A percentile compares a stretch with the other conserved stretches of the same genome.
Conservation (phyloP, 2,797 vertebrate species). For the Siniperca obscura region DNA sequence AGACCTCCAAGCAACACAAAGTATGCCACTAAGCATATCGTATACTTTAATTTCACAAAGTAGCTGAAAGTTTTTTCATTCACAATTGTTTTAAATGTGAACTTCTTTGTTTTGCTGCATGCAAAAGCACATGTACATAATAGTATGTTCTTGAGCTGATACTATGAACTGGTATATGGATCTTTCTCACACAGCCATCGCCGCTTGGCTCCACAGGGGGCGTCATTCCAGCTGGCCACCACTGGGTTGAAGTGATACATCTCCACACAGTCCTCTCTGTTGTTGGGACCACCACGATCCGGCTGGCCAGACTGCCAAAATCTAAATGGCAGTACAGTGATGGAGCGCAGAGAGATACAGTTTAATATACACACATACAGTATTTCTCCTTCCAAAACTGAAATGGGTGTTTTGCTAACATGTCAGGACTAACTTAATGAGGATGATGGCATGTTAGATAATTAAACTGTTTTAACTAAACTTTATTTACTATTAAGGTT, state of each 20-base stretch:
- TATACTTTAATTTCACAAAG: not conserved
- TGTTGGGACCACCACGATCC: not conserved
- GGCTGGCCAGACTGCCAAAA: constrained; percentile 40
- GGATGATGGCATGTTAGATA: no score
- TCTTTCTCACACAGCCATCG: constrained; percentile 50
- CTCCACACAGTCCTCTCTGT: constrained; percentile 44
- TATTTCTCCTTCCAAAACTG: no score
- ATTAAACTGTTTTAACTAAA: no score
- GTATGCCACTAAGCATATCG: not conserved
- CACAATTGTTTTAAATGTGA: not conserved
- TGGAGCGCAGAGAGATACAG: not conserved
- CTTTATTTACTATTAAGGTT: no score
- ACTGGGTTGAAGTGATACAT: not conserved
- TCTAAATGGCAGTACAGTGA: constrained; percentile 15
- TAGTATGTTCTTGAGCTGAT: not conserved
- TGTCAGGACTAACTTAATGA: no score
- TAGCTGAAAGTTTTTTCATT: not conserved
- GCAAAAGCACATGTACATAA: not conserved
- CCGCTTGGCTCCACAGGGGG: not conserved
- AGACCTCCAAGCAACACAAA: not conserved
- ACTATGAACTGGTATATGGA: rapidly evolving
- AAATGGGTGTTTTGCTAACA: no score
- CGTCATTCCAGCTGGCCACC: constrained; percentile 31
- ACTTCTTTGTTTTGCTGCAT: not conserved
- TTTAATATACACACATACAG: not conserved